These are phyloP conservation scores for Euspilapteryx auroguttella DNA, from an alignment of 2,888 invertebrate species.

Conservation along the genomic window DNA sequence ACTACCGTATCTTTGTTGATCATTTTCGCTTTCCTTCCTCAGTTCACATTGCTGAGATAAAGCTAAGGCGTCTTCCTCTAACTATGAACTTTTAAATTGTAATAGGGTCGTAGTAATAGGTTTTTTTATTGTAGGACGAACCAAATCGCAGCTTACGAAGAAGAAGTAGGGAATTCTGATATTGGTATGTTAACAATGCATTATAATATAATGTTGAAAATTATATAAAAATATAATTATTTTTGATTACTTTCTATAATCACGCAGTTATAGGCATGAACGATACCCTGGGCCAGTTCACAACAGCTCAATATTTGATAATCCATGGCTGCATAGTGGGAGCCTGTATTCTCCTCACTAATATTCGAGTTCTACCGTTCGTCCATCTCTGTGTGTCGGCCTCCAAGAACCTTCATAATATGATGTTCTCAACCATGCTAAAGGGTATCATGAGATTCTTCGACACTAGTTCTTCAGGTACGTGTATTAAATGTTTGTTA, in stretches of 20 bases:
- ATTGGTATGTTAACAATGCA: conserved; percentile 20
- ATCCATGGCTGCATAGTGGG: conserved; percentile 62
- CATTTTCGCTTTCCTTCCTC: too few species aligned
- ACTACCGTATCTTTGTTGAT: too few species aligned
- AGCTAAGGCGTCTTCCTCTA: too few species aligned
- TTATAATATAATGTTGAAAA: too few species aligned
- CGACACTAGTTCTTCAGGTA: conserved; percentile 76
- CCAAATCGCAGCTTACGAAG: conserved; percentile 36
- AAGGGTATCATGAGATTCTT: conserved; percentile 68
- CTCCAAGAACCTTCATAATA: conserved; percentile 69
- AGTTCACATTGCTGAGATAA: too few species aligned
- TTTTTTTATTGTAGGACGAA: conserved; percentile 32
- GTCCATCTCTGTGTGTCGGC: conserved; percentile 65
- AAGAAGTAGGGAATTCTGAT: conserved; percentile 17
- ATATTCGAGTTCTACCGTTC: conserved; percentile 65
- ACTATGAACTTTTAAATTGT: too few species aligned
- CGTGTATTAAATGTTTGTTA: conserved; percentile 2
- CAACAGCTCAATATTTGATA: conserved; percentile 56
- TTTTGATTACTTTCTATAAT: too few species aligned
- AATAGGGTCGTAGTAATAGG: too few species aligned
- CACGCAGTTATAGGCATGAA: too few species aligned
- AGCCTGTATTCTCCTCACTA: conserved; percentile 54
- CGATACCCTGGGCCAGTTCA: conserved; percentile 38
- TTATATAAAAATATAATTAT: too few species aligned
- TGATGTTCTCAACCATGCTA: conserved; percentile 66